phyloP scores from a whole-genome alignment of 2,797 vertebrate genomes.

The Falco columbarius region DNA sequence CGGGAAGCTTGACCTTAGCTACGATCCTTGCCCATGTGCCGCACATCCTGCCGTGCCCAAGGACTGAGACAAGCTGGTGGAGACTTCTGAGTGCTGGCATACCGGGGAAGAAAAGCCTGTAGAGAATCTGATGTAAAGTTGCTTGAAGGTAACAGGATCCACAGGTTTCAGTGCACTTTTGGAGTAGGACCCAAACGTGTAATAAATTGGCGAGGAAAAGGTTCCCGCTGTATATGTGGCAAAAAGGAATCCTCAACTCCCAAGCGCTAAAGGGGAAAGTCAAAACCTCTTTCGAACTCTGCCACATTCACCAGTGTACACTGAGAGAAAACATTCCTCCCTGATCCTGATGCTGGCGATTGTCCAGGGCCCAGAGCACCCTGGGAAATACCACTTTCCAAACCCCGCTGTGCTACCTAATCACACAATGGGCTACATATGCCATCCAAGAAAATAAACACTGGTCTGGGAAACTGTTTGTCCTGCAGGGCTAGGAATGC shows the following conservation, averaged over 20 bases:
- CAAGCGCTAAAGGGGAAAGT: background rate
- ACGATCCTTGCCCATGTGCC: background rate
- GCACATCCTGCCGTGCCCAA: background rate
- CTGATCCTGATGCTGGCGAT: constrained; percentile 31
- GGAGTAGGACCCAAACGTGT: background rate
- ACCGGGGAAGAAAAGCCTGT: background rate
- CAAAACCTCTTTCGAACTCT: constrained; percentile 35
- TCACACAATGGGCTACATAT: constrained; percentile 72
- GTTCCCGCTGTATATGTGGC: background rate
- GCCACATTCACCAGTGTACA: constrained; percentile 21
- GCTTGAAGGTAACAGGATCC: background rate
- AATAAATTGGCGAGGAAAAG: background rate
- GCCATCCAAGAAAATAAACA: constrained; percentile 74
- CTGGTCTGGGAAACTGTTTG: constrained; percentile 69
- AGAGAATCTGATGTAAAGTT: background rate
- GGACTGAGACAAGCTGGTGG: background rate
- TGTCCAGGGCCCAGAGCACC: constrained; percentile 41
- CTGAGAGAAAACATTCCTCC: constrained; percentile 65
- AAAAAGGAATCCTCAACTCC: constrained; percentile 22
- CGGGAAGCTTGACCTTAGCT: constrained; percentile 41
- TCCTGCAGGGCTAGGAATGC: constrained; percentile 70
- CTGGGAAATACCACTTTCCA: constrained; percentile 65
- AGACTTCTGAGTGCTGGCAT: background rate
- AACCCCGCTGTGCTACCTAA: constrained; percentile 64
- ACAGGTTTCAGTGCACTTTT: background rate